phyloP scores from a whole-genome alignment of 2,888 invertebrate genomes.

The Netelia melanura region DNA sequence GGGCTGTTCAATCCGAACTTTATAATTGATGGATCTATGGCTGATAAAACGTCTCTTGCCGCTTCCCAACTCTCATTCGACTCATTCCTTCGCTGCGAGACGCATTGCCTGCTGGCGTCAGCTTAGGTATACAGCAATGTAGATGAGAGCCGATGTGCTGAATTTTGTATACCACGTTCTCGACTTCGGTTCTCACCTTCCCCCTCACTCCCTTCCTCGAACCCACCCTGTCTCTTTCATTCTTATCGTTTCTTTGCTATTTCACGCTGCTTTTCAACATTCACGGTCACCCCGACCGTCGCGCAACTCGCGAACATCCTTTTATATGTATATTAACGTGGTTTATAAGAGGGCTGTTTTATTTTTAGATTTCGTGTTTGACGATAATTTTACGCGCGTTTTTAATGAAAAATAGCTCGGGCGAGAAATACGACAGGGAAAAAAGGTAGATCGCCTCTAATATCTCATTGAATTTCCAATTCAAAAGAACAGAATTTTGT shows the following conservation, averaged over 20 bases:
- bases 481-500: too few species aligned
- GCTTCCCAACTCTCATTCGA: conserved; percentile 7
- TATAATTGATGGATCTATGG: conserved; percentile 63
- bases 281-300: neutral
- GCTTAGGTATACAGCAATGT: conserved; percentile 3
- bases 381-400: too few species aligned
- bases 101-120: conserved; percentile 24
- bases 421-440: too few species aligned
- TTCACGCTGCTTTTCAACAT: conserved; percentile 31
- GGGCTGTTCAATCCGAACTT: conserved; percentile 65
- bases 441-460: too few species aligned
- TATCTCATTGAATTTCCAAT: too few species aligned
- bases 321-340: too few species aligned
- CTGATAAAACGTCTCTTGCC: conserved; percentile 58
- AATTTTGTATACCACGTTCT: neutral
- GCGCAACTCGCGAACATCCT: neutral
- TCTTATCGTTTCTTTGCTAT: neutral
- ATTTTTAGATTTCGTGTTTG: too few species aligned
- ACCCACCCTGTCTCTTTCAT: neutral
- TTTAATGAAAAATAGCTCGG: too few species aligned
- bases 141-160: conserved; percentile 25
- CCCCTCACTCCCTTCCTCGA: neutral
- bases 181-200: neutral
- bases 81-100: conserved; percentile 20
- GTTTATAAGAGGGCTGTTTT: too few species aligned